Conservation (phyloP, 2,113 vertebrate genomes). For the Gasterosteus nipponicus region DNA sequence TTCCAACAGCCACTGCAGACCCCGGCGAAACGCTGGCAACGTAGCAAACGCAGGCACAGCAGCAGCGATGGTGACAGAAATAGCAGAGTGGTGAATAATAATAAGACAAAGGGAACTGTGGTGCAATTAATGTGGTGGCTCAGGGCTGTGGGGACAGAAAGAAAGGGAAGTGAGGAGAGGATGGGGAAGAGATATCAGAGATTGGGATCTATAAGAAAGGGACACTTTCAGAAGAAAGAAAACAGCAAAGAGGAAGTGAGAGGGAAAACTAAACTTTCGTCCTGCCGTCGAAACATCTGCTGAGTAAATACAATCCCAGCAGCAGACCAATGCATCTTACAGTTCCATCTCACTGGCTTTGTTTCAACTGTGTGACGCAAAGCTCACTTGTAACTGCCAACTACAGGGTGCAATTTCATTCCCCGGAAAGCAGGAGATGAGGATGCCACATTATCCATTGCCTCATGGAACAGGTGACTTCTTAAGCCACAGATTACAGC, state of each 20-base stretch:
- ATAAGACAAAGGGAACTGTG: slow-evolving; percentile 57
- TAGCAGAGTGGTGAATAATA: slow-evolving; percentile 74
- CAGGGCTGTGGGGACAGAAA: slow-evolving; percentile 46
- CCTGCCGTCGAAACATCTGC: slow-evolving; percentile 2
- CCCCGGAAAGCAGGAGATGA: background rate
- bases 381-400: slow-evolving; percentile 1
- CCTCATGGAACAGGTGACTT: slow-evolving; percentile 36
- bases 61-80: slow-evolving; percentile 72
- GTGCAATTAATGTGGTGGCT: slow-evolving; percentile 75
- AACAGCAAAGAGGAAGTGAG: background rate
- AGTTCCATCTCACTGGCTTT: slow-evolving; percentile 17
- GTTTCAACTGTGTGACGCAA: slow-evolving; percentile 8
- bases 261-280: background rate
- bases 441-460: background rate
- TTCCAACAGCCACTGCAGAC: slow-evolving; percentile 60
- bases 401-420: background rate
- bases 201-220: background rate
- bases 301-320: slow-evolving; percentile 15
- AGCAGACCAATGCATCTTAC: background rate
- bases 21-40: slow-evolving; percentile 55
- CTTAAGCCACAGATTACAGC: slow-evolving; percentile 38
- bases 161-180: slow-evolving; percentile 33
- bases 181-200: slow-evolving; percentile 31
- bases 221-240: slow-evolving; percentile 2
- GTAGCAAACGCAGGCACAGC: slow-evolving; percentile 47